Evolutionary conservation across 2,888 invertebrate species (phyloP).

Genomic region (Hartigia nigra): DNA sequence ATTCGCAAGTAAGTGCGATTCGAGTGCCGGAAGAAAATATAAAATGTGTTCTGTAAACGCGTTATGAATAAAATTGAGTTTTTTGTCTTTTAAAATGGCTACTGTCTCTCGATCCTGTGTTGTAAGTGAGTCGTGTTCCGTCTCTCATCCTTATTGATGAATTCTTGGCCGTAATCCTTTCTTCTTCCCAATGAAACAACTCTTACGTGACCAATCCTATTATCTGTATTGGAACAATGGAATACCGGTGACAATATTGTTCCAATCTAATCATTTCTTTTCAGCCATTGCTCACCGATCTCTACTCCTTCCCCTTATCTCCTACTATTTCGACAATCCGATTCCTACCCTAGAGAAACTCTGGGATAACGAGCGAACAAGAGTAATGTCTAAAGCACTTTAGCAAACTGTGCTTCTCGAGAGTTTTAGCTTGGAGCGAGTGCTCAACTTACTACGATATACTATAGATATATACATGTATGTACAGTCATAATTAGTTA

Average conservation of each 20-base stretch:
- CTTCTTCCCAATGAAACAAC: constrained; percentile 25
- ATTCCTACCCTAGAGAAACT: background rate
- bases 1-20: background rate
- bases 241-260: background rate
- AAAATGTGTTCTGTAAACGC: background rate
- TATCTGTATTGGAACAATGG: constrained; percentile 15
- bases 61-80: background rate
- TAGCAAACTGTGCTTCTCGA: background rate
- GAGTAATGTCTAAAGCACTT: background rate
- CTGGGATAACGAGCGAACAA: background rate
- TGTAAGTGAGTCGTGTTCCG: constrained; percentile 2
- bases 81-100: background rate
- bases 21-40: background rate
- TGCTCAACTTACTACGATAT: background rate
- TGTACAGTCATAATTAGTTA: background rate
- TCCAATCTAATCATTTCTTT: background rate
- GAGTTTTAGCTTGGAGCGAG: background rate
- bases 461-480: background rate
- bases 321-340: background rate
- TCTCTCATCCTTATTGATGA: constrained; percentile 29
- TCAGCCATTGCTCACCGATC: background rate
- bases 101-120: no score
- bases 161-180: constrained; percentile 22
- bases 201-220: constrained; percentile 37
- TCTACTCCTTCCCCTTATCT: background rate